These are phyloP conservation scores for Thalassoma bifasciatum DNA, from an alignment of 2,113 vertebrate genomes.

Conservation along the genomic window DNA sequence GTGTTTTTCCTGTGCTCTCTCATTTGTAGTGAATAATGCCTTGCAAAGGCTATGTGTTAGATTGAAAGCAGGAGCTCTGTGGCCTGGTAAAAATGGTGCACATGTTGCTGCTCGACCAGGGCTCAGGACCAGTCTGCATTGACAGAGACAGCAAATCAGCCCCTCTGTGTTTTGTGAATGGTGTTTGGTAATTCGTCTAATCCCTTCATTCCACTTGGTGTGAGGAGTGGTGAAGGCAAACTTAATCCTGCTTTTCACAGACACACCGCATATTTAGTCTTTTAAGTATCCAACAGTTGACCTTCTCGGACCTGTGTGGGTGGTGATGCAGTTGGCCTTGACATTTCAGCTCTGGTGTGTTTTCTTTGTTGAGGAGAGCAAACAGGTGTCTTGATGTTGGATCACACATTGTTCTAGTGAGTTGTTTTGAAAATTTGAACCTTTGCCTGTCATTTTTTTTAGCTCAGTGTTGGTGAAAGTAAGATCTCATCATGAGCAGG, in stretches of 20 bases:
- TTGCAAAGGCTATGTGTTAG: constrained; percentile 15
- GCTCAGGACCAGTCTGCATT: constrained; percentile 41
- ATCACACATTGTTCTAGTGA: not conserved
- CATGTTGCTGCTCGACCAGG: constrained; percentile 47
- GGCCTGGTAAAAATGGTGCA: constrained; percentile 35
- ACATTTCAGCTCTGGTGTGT: not conserved
- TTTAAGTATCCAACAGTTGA: constrained; percentile 13
- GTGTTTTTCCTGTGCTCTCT: not conserved
- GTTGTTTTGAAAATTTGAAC: not conserved
- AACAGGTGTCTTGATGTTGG: too few relatives aligned
- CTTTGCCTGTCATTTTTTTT: not conserved
- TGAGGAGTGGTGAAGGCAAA: constrained; percentile 29
- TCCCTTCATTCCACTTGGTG: constrained; percentile 54
- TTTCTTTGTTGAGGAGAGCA: not conserved
- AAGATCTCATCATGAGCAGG: constrained; percentile 14
- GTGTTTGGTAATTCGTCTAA: constrained; percentile 61
- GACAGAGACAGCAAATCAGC: constrained; percentile 44
- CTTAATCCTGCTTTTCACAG: constrained; percentile 34
- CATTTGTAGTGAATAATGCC: not conserved
- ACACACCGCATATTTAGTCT: constrained; percentile 17
- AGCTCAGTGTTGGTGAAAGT: not conserved
- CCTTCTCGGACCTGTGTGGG: not conserved
- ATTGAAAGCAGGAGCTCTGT: constrained; percentile 1
- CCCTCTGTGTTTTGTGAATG: constrained; percentile 57
- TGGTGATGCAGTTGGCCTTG: not conserved